phyloP scores from a whole-genome alignment of 2,888 invertebrate species.

The Cistogaster globosa region DNA sequence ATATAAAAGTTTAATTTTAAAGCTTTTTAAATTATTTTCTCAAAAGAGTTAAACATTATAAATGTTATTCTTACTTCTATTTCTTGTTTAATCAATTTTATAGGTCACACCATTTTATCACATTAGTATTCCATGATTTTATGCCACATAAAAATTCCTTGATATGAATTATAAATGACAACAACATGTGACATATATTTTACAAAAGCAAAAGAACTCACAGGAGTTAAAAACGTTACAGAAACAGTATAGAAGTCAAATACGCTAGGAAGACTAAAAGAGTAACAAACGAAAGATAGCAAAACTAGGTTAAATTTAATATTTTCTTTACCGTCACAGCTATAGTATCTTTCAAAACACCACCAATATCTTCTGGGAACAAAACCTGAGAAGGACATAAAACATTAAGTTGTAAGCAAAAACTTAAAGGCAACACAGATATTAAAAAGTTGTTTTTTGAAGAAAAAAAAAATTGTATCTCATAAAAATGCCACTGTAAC shows the following conservation, averaged over 20 bases:
- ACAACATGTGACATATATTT: slow-evolving; percentile 63
- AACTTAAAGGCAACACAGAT: slow-evolving; percentile 8
- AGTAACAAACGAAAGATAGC: slow-evolving; percentile 25
- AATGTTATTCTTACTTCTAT: neutral
- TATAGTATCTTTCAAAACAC: slow-evolving; percentile 33
- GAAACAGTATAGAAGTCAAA: neutral
- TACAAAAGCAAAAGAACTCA: slow-evolving; percentile 5
- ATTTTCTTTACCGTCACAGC: slow-evolving; percentile 45
- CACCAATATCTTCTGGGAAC: slow-evolving; percentile 48
- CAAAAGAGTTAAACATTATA: neutral
- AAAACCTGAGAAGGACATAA: slow-evolving; percentile 57
- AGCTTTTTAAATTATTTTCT: neutral
- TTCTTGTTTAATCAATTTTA: slow-evolving; percentile 5
- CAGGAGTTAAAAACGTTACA: slow-evolving; percentile 3
- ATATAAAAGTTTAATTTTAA: too few species aligned
- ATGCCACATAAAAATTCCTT: slow-evolving; percentile 61
- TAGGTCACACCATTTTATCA: slow-evolving; percentile 52
- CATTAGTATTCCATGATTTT: slow-evolving; percentile 62
- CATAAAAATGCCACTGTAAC: slow-evolving; percentile 34
- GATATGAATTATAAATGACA: slow-evolving; percentile 70
- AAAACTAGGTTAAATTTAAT: slow-evolving; percentile 69
- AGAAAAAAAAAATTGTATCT: neutral
- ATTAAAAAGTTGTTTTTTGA: slow-evolving; percentile 5
- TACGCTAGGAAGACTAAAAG: neutral
- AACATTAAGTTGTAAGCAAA: slow-evolving; percentile 9